Conservation (phyloP, 2,888 invertebrate species). For the Smittia sp. region DNA sequence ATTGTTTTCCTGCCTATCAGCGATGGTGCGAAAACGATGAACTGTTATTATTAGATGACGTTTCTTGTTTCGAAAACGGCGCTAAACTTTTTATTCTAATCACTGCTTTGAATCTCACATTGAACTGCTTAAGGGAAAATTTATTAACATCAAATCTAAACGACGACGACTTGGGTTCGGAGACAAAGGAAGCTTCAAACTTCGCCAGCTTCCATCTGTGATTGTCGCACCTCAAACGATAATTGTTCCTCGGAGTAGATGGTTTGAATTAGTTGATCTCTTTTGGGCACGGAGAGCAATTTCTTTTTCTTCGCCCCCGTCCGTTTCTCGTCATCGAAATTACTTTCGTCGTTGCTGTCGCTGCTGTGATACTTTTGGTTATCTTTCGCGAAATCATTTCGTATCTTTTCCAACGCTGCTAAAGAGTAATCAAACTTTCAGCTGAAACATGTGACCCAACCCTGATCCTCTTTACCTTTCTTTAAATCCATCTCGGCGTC, state of each 20-base stretch:
- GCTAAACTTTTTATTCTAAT: constrained; percentile 6
- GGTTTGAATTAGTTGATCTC: constrained; percentile 30
- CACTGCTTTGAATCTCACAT: background rate
- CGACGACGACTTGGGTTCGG: background rate
- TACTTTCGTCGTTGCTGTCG: constrained; percentile 22
- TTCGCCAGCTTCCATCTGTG: background rate
- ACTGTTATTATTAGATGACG: no score
- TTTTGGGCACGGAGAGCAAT: background rate
- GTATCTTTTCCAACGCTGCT: constrained; percentile 40
- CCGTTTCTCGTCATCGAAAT: background rate
- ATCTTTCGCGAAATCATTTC: constrained; percentile 35
- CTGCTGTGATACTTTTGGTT: constrained; percentile 32
- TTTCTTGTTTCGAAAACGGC: background rate
- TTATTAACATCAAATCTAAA: background rate
- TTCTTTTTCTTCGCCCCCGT: constrained; percentile 16
- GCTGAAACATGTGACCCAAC: constrained; percentile 57
- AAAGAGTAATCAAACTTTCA: constrained; percentile 56
- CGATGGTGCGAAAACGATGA: no score
- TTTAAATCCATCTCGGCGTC: constrained; percentile 52
- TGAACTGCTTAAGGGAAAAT: background rate
- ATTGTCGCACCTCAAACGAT: background rate
- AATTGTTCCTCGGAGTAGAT: constrained; percentile 16
- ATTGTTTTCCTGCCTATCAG: background rate
- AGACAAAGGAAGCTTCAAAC: background rate
- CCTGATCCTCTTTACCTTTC: constrained; percentile 49